Evolutionary conservation across 2,888 invertebrate species (phyloP).

Genomic region (Cephalotes varians): DNA sequence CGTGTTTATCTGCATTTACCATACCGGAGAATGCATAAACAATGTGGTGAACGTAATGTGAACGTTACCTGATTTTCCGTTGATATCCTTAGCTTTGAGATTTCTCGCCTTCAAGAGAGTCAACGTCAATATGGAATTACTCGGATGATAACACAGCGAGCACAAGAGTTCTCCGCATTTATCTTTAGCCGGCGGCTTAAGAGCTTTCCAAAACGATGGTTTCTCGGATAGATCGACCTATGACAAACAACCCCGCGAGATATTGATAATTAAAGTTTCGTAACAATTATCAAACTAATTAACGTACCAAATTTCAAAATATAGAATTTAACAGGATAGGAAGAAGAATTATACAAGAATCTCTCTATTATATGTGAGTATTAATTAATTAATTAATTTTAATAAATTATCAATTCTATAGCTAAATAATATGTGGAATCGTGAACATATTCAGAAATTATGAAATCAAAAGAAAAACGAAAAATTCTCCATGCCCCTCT

Average conservation of each 20-base stretch:
- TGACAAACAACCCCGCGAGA: slow-evolving; percentile 8
- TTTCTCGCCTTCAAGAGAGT: slow-evolving; percentile 97
- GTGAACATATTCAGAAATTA: not conserved
- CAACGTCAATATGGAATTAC: slow-evolving; percentile 96
- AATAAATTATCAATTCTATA: not conserved
- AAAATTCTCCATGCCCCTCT: not conserved
- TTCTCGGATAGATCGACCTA: slow-evolving; percentile 97
- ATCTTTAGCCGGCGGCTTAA: slow-evolving; percentile 96
- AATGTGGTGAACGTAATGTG: not conserved
- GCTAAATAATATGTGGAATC: not conserved
- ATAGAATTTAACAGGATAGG: not conserved
- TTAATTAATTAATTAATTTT: slow-evolving; percentile 13
- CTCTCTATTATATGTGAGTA: not conserved
- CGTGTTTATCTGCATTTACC: not conserved
- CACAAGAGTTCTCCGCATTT: slow-evolving; percentile 97
- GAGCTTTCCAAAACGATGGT: slow-evolving; percentile 97
- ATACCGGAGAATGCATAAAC: not conserved
- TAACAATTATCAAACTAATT: slow-evolving; percentile 16
- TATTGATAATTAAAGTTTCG: slow-evolving; percentile 14
- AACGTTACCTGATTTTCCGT: slow-evolving; percentile 95
- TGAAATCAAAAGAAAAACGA: slow-evolving; percentile 9
- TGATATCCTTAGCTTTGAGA: slow-evolving; percentile 98
- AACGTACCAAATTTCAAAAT: not conserved
- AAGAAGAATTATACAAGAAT: not conserved
- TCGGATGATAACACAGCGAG: slow-evolving; percentile 98